These are phyloP conservation scores for Parauchenoglanis ngamensis DNA, from an alignment of 2,797 vertebrate genomes.

Conservation along the genomic window DNA sequence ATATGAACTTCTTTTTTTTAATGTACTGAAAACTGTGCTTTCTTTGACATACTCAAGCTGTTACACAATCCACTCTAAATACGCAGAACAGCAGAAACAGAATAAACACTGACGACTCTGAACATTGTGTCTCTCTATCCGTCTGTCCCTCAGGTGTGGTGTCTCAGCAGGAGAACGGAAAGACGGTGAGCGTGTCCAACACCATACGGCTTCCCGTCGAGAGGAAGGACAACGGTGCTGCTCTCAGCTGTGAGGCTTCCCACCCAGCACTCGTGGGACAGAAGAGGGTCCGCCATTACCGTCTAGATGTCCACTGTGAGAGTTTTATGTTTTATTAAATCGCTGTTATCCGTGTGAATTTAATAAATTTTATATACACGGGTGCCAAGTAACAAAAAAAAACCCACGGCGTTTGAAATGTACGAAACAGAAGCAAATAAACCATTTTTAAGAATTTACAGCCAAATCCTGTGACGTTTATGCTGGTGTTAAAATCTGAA, in stretches of 20 bases:
- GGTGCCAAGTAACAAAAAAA: neutral
- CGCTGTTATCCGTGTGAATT: neutral
- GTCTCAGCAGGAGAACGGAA: constrained; percentile 84
- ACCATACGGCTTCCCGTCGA: constrained; percentile 83
- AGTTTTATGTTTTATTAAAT: constrained; percentile 24
- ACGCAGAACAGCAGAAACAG: neutral
- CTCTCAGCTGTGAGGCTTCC: constrained; percentile 83
- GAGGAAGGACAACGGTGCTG: constrained; percentile 85
- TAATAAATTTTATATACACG: neutral
- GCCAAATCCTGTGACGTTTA: neutral
- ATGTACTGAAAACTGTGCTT: neutral
- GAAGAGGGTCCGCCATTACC: constrained; percentile 85
- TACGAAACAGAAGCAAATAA: neutral
- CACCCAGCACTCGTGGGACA: constrained; percentile 80
- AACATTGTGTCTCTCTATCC: neutral
- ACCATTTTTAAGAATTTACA: neutral
- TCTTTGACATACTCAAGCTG: no score
- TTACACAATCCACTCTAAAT: neutral
- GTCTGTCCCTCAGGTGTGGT: constrained; percentile 75
- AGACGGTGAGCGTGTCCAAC: constrained; percentile 84
- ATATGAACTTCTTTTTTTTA: neutral
- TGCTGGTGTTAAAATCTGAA: neutral
- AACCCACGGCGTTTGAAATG: neutral
- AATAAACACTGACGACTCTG: neutral
- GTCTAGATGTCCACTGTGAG: constrained; percentile 90